Base-by-base conservation (phyloP, 1,140 invertebrate genomes). In the Brachionus angularis region DNA sequence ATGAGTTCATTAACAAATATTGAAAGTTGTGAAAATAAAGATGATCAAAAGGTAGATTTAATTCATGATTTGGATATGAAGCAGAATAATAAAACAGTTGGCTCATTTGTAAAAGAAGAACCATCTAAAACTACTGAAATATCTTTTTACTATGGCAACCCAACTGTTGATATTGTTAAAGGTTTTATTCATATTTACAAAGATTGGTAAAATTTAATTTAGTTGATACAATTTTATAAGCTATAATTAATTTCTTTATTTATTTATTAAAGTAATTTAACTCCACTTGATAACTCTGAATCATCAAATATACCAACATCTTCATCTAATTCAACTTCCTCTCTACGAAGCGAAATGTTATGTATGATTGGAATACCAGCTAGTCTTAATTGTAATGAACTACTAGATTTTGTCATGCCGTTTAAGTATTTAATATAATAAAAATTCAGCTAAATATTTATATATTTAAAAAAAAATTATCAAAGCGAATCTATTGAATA, bases 141-240 rank as follows among this genome's bases (percentile, higher is more conserved):
- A 27, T 76, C 78, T 61, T 98, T 96, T 82, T 89, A 91, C 73
- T 95, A 89, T 77, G 96, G 96, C 1, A 98, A 98, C 85, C 94
- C 94, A 8, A 89, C 90, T 77, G 92, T 96, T 5, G 96, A 98
- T 85, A 87, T 93, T 31, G 95, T 91, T 0, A 94, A 93, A 80
- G 96, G 96, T 49, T 89, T 98, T 50, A 83, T 98, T 23, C 94
- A 98, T 85, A 83, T 97, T 1, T 96, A 93, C 79, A 96, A 96
- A 81, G 92, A 96, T 82, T 92, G 93, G 81, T 83, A 72, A 64
- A 74, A 39, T 4, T 21, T 21, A 34, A 7, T 2, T 39, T 42
- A 23, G 39, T 18, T 21, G 5, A 33, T 55, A n/a, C n/a, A n/a
- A n/a, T 50, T 36, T 31, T 21, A 39, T 12, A 46, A 7, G 7